These are phyloP conservation scores for Xiphydria camelus DNA, from an alignment of 2,888 invertebrate species.

Conservation along the genomic window DNA sequence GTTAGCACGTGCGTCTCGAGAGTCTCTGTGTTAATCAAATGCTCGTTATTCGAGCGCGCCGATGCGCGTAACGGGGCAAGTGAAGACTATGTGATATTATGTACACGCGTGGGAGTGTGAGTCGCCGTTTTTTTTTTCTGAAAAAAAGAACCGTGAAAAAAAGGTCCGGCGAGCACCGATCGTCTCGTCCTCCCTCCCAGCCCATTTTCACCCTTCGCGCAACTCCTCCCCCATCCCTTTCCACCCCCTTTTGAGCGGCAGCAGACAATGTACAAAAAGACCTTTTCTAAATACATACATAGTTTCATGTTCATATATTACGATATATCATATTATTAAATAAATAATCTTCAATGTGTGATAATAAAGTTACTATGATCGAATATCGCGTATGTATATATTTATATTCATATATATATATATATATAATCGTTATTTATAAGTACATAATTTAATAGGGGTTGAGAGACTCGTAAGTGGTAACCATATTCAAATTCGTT, in stretches of 20 bases:
- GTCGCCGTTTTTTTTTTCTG: constrained; percentile 10
- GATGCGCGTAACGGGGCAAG: constrained; percentile 16
- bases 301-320: constrained; percentile 21
- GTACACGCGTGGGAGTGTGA: constrained; percentile 33
- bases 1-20: constrained; percentile 28
- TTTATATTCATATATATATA: constrained; percentile 34
- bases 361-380: constrained; percentile 52
- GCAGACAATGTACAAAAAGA: constrained; percentile 15
- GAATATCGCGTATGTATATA: constrained; percentile 43
- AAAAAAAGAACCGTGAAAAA: not conserved
- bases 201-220: too few species aligned
- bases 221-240: too few species aligned
- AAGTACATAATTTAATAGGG: constrained; percentile 39
- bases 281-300: constrained; percentile 12
- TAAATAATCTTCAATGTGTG: constrained; percentile 57
- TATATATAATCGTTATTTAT: constrained; percentile 37
- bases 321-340: constrained; percentile 48
- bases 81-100: constrained; percentile 15
- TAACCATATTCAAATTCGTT: constrained; percentile 47
- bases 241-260: too few species aligned
- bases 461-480: constrained; percentile 47
- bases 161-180: too few species aligned
- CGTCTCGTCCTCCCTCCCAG: too few species aligned
- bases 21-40: too few species aligned
- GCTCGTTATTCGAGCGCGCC: too few species aligned